These are phyloP conservation scores for Harpalus rufipes DNA, from an alignment of 2,888 invertebrate species.

Conservation along the genomic window DNA sequence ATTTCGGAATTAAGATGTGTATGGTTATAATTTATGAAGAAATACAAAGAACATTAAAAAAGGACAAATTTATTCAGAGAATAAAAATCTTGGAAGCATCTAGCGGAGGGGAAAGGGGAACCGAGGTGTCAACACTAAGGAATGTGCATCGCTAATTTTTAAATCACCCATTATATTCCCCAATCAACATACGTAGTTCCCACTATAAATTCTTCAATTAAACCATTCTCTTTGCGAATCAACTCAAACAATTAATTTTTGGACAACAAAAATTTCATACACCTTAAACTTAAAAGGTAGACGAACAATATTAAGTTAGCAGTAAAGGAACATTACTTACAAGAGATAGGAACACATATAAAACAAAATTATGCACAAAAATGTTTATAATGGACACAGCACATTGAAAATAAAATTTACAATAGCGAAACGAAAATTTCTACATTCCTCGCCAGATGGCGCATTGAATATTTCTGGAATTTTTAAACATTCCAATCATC, in stretches of 20 bases:
- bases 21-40: constrained; percentile 8
- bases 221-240: constrained; percentile 11
- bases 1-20: not conserved
- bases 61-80: constrained; percentile 31
- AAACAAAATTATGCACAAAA: constrained; percentile 60
- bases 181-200: constrained; percentile 32
- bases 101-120: constrained; percentile 26
- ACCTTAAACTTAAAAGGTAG: not conserved
- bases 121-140: constrained; percentile 65
- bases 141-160: constrained; percentile 65
- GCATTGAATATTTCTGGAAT: constrained; percentile 63
- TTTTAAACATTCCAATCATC: constrained; percentile 62
- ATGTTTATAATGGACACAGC: constrained; percentile 65
- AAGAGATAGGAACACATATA: constrained; percentile 63
- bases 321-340: constrained; percentile 55
- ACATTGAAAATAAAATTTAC: constrained; percentile 66
- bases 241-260: constrained; percentile 40
- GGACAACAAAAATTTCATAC: constrained; percentile 17
- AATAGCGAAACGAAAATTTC: constrained; percentile 61
- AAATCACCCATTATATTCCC: constrained; percentile 58
- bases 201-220: constrained; percentile 51
- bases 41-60: constrained; percentile 15
- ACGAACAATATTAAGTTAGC: not conserved
- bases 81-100: constrained; percentile 44
- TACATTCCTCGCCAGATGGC: constrained; percentile 67